Evolutionary conservation across 2,888 invertebrate genomes (phyloP).

Genomic region (Habrosyne pyritoides): DNA sequence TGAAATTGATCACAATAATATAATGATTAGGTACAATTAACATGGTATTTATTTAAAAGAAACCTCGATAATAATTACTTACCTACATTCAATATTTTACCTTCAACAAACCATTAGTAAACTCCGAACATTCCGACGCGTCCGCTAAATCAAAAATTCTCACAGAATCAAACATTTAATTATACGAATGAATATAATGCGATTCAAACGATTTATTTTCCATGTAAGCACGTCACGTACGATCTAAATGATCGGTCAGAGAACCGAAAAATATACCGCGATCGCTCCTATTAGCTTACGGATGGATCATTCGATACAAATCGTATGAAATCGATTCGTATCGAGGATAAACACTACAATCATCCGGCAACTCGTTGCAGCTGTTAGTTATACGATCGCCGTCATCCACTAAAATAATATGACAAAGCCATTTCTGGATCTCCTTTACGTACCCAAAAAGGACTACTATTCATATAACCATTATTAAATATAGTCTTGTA

Average conservation of each 20-base stretch:
- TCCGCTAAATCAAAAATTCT: conserved; percentile 71
- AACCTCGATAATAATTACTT: conserved; percentile 14
- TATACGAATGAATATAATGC: conserved; percentile 75
- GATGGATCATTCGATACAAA: conserved; percentile 74
- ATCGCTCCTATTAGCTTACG: conserved; percentile 78
- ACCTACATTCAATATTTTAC: conserved; percentile 20
- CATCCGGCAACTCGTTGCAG: conserved; percentile 66
- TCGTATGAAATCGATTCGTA: conserved; percentile 78
- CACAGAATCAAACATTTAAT: conserved; percentile 80
- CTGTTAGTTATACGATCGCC: conserved; percentile 75
- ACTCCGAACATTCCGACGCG: conserved; percentile 64
- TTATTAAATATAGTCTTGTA: conserved; percentile 64
- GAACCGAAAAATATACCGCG: conserved; percentile 75
- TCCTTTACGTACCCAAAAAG: conserved; percentile 68
- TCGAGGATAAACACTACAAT: conserved; percentile 80
- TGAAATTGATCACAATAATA: neutral
- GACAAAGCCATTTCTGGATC: conserved; percentile 80
- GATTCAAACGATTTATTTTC: conserved; percentile 78
- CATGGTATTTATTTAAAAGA: neutral
- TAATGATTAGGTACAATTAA: neutral
- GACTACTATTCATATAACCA: conserved; percentile 67
- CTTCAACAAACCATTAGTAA: conserved; percentile 20
- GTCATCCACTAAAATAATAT: conserved; percentile 83
- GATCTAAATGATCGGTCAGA: conserved; percentile 73
- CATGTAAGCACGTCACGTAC: conserved; percentile 80